phyloP scores from a whole-genome alignment of 1,140 invertebrate species.

The Copidosoma floridanum region DNA sequence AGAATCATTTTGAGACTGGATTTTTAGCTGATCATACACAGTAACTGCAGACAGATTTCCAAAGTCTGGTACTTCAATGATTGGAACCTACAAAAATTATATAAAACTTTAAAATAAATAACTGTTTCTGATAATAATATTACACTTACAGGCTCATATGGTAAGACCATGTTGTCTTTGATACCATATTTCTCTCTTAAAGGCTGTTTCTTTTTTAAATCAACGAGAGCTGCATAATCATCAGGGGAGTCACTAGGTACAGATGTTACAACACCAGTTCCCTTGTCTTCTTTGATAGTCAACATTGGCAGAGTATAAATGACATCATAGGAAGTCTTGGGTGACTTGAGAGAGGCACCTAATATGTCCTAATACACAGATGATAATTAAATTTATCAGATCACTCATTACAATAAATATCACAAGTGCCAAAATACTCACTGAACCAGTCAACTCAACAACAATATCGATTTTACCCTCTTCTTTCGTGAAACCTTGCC shows the following conservation, averaged over 20 bases:
- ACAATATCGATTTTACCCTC: constrained; percentile 79
- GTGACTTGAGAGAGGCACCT: constrained; percentile 78
- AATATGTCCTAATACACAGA: constrained; percentile 67
- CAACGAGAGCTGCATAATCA: constrained; percentile 92
- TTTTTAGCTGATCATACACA: constrained; percentile 87
- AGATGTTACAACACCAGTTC: constrained; percentile 96
- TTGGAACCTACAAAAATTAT: constrained; percentile 76
- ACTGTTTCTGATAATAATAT: constrained; percentile 1
- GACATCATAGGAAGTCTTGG: constrained; percentile 75
- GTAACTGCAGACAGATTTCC: constrained; percentile 83
- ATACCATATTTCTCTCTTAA: constrained; percentile 93
- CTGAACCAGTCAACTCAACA: constrained; percentile 71
- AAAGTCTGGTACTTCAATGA: constrained; percentile 88
- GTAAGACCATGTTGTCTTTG: constrained; percentile 89
- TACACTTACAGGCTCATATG: constrained; percentile 72
- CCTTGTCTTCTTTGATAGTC: constrained; percentile 96
- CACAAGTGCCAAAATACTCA: too few relatives aligned
- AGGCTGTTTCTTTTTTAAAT: constrained; percentile 93
- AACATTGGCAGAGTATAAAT: constrained; percentile 97
- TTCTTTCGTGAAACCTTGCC: constrained; percentile 84
- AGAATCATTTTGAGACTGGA: constrained; percentile 96
- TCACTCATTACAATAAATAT: constrained; percentile 9
- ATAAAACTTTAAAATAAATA: constrained; percentile 33
- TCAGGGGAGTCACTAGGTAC: constrained; percentile 99
- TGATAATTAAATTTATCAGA: constrained; percentile 9